phyloP scores from a whole-genome alignment of 2,113 vertebrate genomes.

The Stomatorhinus ivindoensis region DNA sequence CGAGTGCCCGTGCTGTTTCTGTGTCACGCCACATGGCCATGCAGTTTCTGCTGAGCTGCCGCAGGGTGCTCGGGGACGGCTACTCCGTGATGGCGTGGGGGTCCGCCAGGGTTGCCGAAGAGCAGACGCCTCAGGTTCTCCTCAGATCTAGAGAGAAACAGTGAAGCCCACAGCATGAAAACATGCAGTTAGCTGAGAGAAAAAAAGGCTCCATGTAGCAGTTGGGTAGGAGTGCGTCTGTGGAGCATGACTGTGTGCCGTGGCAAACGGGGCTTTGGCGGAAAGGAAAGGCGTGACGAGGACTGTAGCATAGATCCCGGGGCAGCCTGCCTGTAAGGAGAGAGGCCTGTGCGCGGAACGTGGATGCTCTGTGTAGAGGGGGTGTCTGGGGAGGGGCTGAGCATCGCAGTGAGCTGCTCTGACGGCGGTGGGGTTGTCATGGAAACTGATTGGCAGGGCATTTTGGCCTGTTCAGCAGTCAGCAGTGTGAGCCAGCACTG shows the following conservation, averaged over 20 bases:
- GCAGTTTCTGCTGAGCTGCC: background rate
- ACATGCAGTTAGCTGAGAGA: background rate
- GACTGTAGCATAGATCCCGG: constrained; percentile 20
- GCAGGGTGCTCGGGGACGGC: background rate
- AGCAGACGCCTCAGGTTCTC: background rate
- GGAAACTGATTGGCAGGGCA: constrained; percentile 52
- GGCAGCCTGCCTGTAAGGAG: constrained; percentile 26
- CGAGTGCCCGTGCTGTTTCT: background rate
- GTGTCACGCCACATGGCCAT: background rate
- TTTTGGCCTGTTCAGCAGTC: constrained; percentile 26
- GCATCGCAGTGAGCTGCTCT: constrained; percentile 29
- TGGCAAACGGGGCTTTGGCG: constrained; percentile 5
- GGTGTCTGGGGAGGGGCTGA: constrained; percentile 24
- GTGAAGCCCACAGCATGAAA: background rate
- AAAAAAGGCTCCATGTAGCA: background rate
- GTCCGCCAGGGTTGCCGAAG: background rate
- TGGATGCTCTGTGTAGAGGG: background rate
- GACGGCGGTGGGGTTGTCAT: constrained; percentile 48
- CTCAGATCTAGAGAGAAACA: background rate
- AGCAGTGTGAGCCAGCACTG: constrained; percentile 21
- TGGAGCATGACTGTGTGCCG: constrained; percentile 32
- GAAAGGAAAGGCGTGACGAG: background rate
- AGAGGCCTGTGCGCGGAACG: constrained; percentile 31
- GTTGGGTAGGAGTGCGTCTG: constrained; percentile 12
- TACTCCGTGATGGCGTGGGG: background rate